Conservation (phyloP, 2,797 vertebrate genomes). For the Propithecus deckenii region DNA sequence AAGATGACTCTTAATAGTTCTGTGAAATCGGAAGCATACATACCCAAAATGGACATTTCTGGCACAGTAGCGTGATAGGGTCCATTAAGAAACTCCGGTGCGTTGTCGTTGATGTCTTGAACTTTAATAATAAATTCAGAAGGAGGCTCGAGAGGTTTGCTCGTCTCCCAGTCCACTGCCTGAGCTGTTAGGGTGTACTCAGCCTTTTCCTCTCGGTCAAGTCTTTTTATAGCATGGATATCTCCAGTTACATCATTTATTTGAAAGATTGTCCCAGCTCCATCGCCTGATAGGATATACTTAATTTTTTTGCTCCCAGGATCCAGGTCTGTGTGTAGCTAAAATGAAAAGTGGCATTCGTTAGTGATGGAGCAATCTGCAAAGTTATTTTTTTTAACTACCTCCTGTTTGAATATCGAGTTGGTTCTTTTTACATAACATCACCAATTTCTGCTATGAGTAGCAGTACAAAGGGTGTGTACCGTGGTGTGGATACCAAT, state of each 20-base stretch:
- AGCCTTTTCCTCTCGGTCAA: conserved; percentile 98
- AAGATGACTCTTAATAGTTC: not conserved
- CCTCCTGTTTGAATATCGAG: not conserved
- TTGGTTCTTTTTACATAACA: conserved; percentile 44
- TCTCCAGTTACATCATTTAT: conserved; percentile 98
- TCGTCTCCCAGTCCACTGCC: conserved; percentile 93
- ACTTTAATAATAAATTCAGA: conserved; percentile 99
- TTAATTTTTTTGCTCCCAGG: conserved; percentile 94
- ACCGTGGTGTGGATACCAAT: conserved; percentile 58
- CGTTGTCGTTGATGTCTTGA: conserved; percentile 99
- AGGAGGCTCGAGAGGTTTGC: conserved; percentile 94
- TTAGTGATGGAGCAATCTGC: conserved; percentile 47
- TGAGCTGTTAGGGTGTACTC: conserved; percentile 97
- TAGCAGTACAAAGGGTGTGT: conserved; percentile 12
- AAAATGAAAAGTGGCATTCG: conserved; percentile 70
- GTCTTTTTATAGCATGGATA: conserved; percentile 99
- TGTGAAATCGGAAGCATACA: conserved; percentile 76
- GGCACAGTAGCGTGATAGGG: conserved; percentile 95
- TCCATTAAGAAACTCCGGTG: conserved; percentile 95
- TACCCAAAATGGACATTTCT: conserved; percentile 98
- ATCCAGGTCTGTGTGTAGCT: conserved; percentile 98
- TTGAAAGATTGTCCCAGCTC: conserved; percentile 98
- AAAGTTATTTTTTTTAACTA: not conserved
- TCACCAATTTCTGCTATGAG: conserved; percentile 48
- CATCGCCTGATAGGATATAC: conserved; percentile 96